These are phyloP conservation scores for Telmatherina bonti DNA, from an alignment of 2,797 vertebrate species.

Conservation along the genomic window DNA sequence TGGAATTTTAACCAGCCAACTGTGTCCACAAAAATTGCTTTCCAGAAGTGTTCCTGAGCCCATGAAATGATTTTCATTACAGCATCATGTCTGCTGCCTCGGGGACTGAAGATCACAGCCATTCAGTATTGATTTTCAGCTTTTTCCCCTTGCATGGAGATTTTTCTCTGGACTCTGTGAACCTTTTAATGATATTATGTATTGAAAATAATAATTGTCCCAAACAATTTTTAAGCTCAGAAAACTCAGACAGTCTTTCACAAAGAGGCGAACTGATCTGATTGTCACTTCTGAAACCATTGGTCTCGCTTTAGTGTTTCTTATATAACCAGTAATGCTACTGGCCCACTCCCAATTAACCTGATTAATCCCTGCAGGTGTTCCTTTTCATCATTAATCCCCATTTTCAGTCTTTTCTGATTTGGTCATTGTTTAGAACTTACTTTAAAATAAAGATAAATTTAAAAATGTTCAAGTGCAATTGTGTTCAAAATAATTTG, in stretches of 20 bases:
- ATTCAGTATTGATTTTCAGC: background rate
- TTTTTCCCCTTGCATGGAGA: background rate
- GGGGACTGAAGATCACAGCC: background rate
- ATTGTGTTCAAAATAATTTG: too few relatives aligned
- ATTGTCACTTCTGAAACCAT: background rate
- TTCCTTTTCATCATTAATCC: background rate
- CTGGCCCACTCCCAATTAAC: background rate
- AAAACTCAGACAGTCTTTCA: background rate
- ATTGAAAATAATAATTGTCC: background rate
- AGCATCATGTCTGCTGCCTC: background rate
- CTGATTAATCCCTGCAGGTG: background rate
- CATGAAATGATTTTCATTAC: background rate
- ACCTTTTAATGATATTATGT: background rate
- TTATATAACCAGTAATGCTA: background rate
- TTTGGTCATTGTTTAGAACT: too few relatives aligned
- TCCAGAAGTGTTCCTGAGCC: background rate
- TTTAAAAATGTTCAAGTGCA: too few relatives aligned
- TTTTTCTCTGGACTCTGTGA: background rate
- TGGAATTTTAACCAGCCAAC: background rate
- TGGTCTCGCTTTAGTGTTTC: too few relatives aligned
- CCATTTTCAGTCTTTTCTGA: background rate
- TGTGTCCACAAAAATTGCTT: background rate
- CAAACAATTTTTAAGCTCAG: too few relatives aligned
- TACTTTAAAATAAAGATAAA: too few relatives aligned
- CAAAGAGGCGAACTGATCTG: background rate